Base-by-base conservation (phyloP, 2,888 invertebrate genomes). In the Branchellion lobata region DNA sequence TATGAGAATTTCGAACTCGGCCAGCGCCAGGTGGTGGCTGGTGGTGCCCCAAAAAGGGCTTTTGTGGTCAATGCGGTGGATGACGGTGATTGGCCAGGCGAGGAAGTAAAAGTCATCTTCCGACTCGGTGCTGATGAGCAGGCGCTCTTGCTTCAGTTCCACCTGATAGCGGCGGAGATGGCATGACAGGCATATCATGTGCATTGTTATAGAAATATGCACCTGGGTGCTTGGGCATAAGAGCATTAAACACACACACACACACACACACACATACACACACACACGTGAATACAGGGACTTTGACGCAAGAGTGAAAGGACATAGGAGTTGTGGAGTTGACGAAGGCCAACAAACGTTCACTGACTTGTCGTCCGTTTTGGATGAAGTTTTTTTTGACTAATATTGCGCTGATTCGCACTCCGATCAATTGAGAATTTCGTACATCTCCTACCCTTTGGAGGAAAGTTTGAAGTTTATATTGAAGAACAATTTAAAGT, bases 21-120 rank as follows among this genome's bases (percentile, higher is more conserved):
- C 82, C 21, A 74, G 68, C 2, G 81, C 71, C 2, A 83, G 75
- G n/a, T 79, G 36, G n/a, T 82, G 79, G 1, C 80, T 80, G 27
- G 79, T 79, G 57, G 81, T 27, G 69, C 79, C 72, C 80, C 80
- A 83, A n/a, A 83, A 74, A 0, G 83, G 83, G 72, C 81, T 81
- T 24, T 34, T 75, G 14, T 77, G 68, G 65, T 79, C 80, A 31
- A 83, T 83, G 0, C 72, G 36, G 76, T 83, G 83, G 29, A 94
- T 95, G 82, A 96, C 93, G 34, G 94, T 95, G 85, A 94, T 95
- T 0, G 97, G 97, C 97, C 97, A 97, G 85, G 97, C 95, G 87
- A 98, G 94, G 90, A 97, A 95, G 83, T 97, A 91, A 80, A 94
- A 91, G 86, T 94, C 94, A n/a, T 92, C 93, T 85, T 80, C 78